Conservation (phyloP, 2,113 vertebrate genomes). For the Xyrauchen texanus region DNA sequence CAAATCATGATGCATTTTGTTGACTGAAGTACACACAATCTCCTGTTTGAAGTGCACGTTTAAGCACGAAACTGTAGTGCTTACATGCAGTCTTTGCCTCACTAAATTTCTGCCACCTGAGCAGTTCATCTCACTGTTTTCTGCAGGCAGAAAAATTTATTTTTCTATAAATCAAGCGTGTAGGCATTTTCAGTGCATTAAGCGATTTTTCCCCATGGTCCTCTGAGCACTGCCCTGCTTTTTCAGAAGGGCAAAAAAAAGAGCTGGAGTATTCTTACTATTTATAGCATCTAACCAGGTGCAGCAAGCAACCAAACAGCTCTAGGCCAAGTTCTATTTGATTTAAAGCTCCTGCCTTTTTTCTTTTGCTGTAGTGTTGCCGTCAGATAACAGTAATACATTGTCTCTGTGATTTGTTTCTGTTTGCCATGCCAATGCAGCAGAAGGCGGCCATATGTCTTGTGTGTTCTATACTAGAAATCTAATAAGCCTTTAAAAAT, state of each 20-base stretch:
- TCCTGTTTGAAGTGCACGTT: background rate
- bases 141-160: background rate
- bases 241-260: slow-evolving; percentile 49
- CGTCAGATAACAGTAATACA: slow-evolving; percentile 3
- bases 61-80: background rate
- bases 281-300: slow-evolving; percentile 56
- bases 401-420: slow-evolving; percentile 29
- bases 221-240: slow-evolving; percentile 38
- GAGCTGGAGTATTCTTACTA: slow-evolving; percentile 48
- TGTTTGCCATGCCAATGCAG: slow-evolving; percentile 8
- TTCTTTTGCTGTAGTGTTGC: slow-evolving; percentile 1
- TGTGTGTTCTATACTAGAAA: slow-evolving; percentile 14
- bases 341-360: slow-evolving; percentile 1
- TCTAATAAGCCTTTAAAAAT: background rate
- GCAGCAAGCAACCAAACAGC: slow-evolving; percentile 2
- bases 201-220: slow-evolving; percentile 46
- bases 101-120: slow-evolving; percentile 11
- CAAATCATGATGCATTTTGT: background rate
- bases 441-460: slow-evolving; percentile 31
- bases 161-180: background rate
- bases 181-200: slow-evolving; percentile 54
- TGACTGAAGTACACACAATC: slow-evolving; percentile 5
- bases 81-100: background rate
- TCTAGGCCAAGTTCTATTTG: slow-evolving; percentile 1
- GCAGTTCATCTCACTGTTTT: background rate